phyloP scores from a whole-genome alignment of 2,797 vertebrate species.

The Gouania willdenowi region DNA sequence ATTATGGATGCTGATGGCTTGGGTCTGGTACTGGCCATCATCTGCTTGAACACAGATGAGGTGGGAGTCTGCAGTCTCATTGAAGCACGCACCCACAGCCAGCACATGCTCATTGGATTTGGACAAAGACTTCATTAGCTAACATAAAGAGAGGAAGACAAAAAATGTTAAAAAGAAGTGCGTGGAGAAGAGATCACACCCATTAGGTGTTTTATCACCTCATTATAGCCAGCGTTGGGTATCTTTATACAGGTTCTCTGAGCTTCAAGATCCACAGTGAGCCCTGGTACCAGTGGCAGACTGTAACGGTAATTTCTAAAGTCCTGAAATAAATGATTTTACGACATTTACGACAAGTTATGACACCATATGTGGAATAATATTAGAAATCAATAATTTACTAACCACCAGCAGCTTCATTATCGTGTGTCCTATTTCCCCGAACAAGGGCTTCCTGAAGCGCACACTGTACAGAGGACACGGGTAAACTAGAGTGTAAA shows the following conservation, averaged over 20 bases:
- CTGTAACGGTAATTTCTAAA: constrained; percentile 98
- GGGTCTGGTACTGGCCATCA: constrained; percentile 95
- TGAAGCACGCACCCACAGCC: constrained; percentile 94
- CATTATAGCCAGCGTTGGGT: constrained; percentile 90
- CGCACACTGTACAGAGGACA: constrained; percentile 97
- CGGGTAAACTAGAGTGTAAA: constrained; percentile 95
- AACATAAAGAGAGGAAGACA: too few species aligned
- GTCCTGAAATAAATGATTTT: constrained; percentile 73
- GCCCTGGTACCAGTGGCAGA: constrained; percentile 89
- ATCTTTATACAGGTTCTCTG: constrained; percentile 95
- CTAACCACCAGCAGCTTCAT: constrained; percentile 98
- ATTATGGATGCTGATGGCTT: constrained; percentile 98
- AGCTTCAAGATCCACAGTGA: constrained; percentile 96
- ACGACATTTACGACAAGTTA: not conserved
- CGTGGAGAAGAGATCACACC: not conserved
- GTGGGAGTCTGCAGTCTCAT: constrained; percentile 93
- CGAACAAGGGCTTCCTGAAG: constrained; percentile 94
- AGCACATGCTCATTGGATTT: constrained; percentile 97
- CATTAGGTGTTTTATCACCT: constrained; percentile 72
- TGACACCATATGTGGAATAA: not conserved
- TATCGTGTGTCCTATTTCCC: constrained; percentile 96
- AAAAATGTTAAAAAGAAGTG: too few species aligned
- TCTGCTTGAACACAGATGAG: constrained; percentile 97
- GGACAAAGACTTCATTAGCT: constrained; percentile 98
- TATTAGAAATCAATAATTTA: constrained; percentile 28